Conservation (phyloP, 2,888 invertebrate species). For the Scaptomyza cyrtandrae region DNA sequence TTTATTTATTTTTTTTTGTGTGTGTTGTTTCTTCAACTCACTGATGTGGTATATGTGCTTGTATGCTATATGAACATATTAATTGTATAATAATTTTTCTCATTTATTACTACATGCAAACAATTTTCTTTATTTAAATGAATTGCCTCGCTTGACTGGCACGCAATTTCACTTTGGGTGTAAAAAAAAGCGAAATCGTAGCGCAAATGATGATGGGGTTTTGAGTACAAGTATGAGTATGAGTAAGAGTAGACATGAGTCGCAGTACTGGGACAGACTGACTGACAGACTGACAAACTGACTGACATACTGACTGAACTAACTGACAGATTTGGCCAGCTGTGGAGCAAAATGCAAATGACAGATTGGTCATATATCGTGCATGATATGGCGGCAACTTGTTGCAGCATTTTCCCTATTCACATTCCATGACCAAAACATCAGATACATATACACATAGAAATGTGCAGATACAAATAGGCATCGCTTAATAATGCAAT, state of each 20-base stretch:
- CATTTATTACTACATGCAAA: conserved; percentile 70
- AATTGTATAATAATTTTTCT: conserved; percentile 74
- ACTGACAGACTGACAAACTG: conserved; percentile 36
- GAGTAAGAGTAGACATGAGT: conserved; percentile 13
- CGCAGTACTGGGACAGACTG: conserved; percentile 11
- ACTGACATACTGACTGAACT: conserved; percentile 26
- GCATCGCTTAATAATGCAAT: conserved; percentile 46
- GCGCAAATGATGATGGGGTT: conserved; percentile 54
- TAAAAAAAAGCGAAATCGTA: conserved; percentile 50
- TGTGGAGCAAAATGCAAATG: conserved; percentile 40
- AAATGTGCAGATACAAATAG: not conserved
- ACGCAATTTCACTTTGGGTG: conserved; percentile 67
- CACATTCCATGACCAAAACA: not conserved
- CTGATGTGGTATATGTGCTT: conserved; percentile 9
- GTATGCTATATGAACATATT: conserved; percentile 36
- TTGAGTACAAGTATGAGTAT: conserved; percentile 18
- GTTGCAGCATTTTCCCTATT: conserved; percentile 45
- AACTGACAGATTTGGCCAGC: conserved; percentile 48
- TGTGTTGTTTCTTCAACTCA: conserved; percentile 19
- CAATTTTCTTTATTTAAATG: conserved; percentile 76
- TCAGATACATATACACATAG: not conserved
- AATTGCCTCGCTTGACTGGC: conserved; percentile 71
- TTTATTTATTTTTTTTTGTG: conserved; percentile 11
- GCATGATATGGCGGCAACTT: conserved; percentile 49
- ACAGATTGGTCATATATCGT: conserved; percentile 30